Conservation (phyloP, 2,888 invertebrate genomes). For the Agrotis clavis region DNA sequence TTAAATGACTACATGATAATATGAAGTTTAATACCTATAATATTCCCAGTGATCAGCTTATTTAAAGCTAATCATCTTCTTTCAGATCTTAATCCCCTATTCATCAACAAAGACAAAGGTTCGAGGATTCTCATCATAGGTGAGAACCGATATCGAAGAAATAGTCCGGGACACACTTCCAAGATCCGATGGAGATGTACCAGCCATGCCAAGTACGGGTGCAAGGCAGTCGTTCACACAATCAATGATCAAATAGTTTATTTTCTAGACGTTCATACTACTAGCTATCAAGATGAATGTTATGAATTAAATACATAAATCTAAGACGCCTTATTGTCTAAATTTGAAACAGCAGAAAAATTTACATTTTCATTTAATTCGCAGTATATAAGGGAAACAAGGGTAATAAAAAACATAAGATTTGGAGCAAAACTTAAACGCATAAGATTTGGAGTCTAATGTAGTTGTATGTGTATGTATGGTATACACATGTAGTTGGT, state of each 20-base stretch:
- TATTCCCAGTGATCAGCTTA: no score
- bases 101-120: slow-evolving; percentile 65
- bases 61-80: background rate
- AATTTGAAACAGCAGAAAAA: background rate
- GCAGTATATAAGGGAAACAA: background rate
- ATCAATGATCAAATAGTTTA: slow-evolving; percentile 67
- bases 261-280: slow-evolving; percentile 69
- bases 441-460: background rate
- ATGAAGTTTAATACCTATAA: no score
- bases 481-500: background rate
- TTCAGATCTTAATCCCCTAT: slow-evolving; percentile 57
- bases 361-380: background rate
- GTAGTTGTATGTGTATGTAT: no score
- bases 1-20: no score
- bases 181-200: slow-evolving; percentile 75
- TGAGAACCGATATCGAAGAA: slow-evolving; percentile 66
- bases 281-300: slow-evolving; percentile 7
- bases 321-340: background rate
- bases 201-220: slow-evolving; percentile 68
- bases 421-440: no score
- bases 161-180: slow-evolving; percentile 42
- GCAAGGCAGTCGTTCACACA: slow-evolving; percentile 69
- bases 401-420: background rate
- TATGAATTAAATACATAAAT: background rate
- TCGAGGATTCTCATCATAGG: slow-evolving; percentile 64